These are phyloP conservation scores for Monoplex corrugatus DNA, from an alignment of 2,888 invertebrate species.

Conservation along the genomic window DNA sequence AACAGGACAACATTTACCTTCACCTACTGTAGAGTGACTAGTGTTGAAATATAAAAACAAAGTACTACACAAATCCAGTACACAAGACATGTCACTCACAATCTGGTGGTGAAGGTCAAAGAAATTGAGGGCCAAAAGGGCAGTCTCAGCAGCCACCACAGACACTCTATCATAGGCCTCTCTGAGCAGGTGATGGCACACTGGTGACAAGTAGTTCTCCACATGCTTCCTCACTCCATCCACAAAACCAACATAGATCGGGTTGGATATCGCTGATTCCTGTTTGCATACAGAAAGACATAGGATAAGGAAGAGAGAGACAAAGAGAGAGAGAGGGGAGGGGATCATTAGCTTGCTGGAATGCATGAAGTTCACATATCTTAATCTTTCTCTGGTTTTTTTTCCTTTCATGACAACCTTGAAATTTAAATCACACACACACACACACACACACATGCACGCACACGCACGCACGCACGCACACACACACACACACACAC, in stretches of 20 bases:
- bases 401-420: background rate
- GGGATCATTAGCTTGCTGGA: no score
- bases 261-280: slow-evolving; percentile 27
- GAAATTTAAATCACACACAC: background rate
- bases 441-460: background rate
- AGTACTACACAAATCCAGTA: background rate
- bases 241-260: slow-evolving; percentile 36
- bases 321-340: no score
- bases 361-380: background rate
- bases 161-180: slow-evolving; percentile 69
- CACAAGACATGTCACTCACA: slow-evolving; percentile 56
- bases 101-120: slow-evolving; percentile 64
- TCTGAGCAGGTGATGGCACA: slow-evolving; percentile 66
- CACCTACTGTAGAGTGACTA: no score
- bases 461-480: background rate
- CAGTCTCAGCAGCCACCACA: slow-evolving; percentile 65
- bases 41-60: no score
- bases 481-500: background rate
- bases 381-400: background rate
- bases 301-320: no score
- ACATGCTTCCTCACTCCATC: slow-evolving; percentile 62
- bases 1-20: no score
- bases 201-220: slow-evolving; percentile 64
- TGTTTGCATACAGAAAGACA: background rate
- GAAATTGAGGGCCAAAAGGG: slow-evolving; percentile 67